Conservation (phyloP, 2,113 vertebrate genomes). For the Amphiprion percula region DNA sequence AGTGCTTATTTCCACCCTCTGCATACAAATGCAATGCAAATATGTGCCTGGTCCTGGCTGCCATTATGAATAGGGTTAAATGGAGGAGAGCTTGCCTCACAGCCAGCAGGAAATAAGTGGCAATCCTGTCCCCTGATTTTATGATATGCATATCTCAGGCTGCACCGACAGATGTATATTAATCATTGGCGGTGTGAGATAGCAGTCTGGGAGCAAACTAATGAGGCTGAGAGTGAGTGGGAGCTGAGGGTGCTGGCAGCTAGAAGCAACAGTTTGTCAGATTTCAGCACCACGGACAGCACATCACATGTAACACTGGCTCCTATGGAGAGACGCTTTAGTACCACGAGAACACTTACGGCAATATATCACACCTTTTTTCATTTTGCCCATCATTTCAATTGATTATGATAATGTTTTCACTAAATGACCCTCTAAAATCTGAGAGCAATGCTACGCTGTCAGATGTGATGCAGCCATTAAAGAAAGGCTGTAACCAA, state of each 20-base stretch:
- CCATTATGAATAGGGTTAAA: constrained; percentile 41
- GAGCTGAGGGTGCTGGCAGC: not conserved
- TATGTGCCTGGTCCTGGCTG: constrained; percentile 13
- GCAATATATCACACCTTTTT: too few relatives aligned
- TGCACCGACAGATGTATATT: constrained; percentile 54
- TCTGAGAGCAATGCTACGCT: too few relatives aligned
- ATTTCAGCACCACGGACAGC: constrained; percentile 84
- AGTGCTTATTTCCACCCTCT: constrained; percentile 24
- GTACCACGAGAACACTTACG: not conserved
- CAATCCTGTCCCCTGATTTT: constrained; percentile 39
- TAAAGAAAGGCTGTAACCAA: too few relatives aligned
- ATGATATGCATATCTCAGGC: constrained; percentile 54
- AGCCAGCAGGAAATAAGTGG: constrained; percentile 47
- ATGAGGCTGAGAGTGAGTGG: constrained; percentile 39
- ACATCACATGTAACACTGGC: not conserved
- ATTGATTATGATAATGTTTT: too few relatives aligned
- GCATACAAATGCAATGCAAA: constrained; percentile 48
- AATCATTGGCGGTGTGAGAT: constrained; percentile 51
- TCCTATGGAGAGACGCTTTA: not conserved
- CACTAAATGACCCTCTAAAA: too few relatives aligned
- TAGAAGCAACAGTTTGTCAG: constrained; percentile 13
- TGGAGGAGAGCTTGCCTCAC: constrained; percentile 28
- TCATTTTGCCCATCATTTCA: too few relatives aligned
- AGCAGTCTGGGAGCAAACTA: constrained; percentile 48
- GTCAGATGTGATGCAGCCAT: too few relatives aligned